phyloP scores from a whole-genome alignment of 2,888 invertebrate genomes.

The Sminthurinus aureus region DNA sequence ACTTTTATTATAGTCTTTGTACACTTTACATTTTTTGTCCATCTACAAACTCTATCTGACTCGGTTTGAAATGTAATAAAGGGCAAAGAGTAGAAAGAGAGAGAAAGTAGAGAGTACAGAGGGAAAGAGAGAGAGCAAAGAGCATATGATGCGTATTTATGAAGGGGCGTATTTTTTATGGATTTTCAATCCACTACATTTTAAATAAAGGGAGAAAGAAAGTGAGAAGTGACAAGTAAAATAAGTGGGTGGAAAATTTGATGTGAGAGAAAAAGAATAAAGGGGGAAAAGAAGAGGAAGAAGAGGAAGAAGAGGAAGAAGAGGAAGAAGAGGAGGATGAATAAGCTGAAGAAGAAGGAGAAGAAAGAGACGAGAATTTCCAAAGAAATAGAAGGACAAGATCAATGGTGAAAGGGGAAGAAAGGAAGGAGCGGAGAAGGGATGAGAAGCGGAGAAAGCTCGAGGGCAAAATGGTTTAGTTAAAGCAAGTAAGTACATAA shows the following conservation, averaged over 20 bases:
- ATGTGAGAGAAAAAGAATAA: not conserved
- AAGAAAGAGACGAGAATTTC: not conserved
- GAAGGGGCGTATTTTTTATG: no score
- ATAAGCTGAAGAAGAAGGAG: not conserved
- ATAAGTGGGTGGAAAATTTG: not conserved
- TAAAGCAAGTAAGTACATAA: not conserved
- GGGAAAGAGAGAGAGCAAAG: no score
- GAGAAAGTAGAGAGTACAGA: no score
- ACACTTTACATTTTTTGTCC: no score
- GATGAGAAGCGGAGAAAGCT: not conserved
- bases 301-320: not conserved
- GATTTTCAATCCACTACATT: no score
- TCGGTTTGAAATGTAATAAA: no score
- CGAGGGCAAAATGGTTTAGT: constrained; percentile 1
- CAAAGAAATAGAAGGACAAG: not conserved
- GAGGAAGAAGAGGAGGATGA: not conserved
- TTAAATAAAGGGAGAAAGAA: not conserved
- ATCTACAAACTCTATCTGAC: no score
- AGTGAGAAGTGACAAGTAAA: not conserved
- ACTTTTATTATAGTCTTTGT: no score
- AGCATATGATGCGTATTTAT: no score
- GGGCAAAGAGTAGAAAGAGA: no score
- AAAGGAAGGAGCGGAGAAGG: not conserved
- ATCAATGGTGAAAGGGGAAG: no score
- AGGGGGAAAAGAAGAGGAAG: not conserved